Conservation (phyloP, 2,888 invertebrate genomes). For the Chymomyza fuscimana region DNA sequence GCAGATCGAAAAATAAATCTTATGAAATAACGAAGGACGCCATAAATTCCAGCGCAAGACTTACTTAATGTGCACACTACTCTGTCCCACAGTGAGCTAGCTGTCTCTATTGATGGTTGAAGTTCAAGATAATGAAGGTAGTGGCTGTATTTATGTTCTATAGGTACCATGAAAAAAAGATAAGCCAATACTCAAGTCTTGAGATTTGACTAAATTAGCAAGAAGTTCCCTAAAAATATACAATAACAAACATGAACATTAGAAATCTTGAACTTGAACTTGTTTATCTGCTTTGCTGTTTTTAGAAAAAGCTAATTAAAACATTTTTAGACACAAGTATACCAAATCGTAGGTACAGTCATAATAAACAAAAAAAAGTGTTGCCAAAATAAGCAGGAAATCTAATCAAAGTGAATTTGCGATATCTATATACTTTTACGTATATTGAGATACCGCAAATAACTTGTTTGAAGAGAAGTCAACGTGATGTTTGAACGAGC, state of each 20-base stretch:
- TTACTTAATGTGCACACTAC: conserved; percentile 40
- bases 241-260: not conserved
- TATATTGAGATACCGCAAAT: not conserved
- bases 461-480: no score
- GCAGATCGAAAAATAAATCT: conserved; percentile 66
- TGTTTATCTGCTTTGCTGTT: not conserved
- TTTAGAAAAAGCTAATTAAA: not conserved
- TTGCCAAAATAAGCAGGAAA: not conserved
- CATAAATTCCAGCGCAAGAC: conserved; percentile 54
- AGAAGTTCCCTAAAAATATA: not conserved
- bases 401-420: not conserved
- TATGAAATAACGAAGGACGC: conserved; percentile 49
- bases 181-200: no score
- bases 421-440: not conserved
- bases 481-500: no score
- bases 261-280: not conserved
- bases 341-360: not conserved
- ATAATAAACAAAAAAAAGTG: not conserved
- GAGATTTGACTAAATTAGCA: no score
- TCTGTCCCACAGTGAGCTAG: not conserved
- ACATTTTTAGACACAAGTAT: no score
- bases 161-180: not conserved
- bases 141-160: not conserved
- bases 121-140: not conserved
- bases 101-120: not conserved